Percentiles rank a stretch among this genome's conserved stretches.
These are phyloP conservation scores for Centruroides vittatus DNA, from an alignment of 1,140 invertebrate species.

Conservation along the genomic window DNA sequence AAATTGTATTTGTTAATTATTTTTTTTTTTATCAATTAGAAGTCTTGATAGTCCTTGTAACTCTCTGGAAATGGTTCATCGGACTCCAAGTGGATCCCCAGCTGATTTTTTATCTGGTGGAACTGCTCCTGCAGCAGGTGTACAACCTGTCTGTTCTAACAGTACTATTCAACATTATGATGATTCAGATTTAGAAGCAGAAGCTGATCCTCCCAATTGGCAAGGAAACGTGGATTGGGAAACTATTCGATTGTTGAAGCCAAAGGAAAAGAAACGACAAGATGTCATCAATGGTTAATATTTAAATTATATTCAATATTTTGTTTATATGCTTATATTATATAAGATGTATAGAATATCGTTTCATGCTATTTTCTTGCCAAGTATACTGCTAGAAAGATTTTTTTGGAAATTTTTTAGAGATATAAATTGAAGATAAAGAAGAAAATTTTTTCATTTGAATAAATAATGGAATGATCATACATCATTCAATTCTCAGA, in stretches of 20 bases:
- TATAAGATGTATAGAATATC: neutral
- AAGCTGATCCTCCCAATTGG: constrained; percentile 64
- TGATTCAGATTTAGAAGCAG: constrained; percentile 65
- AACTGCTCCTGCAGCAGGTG: constrained; percentile 8
- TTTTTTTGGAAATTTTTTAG: too few relatives aligned
- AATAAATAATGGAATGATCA: too few relatives aligned
- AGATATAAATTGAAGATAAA: too few relatives aligned
- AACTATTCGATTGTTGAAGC: constrained; percentile 48
- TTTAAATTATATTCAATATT: neutral
- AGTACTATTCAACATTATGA: constrained; percentile 8
- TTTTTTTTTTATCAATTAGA: constrained; percentile 16
- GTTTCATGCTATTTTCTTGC: too few relatives aligned
- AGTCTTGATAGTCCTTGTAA: constrained; percentile 46
- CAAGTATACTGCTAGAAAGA: too few relatives aligned
- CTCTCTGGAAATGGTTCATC: constrained; percentile 35
- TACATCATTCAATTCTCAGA: too few relatives aligned
- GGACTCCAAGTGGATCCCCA: constrained; percentile 15
- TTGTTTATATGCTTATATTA: too few relatives aligned
- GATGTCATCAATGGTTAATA: constrained; percentile 86
- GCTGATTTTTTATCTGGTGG: constrained; percentile 5
- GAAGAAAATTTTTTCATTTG: too few relatives aligned
- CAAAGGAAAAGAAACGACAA: constrained; percentile 77
- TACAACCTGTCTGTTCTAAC: neutral
- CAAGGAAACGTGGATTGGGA: constrained; percentile 67
- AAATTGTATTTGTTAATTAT: too few relatives aligned